Conservation (phyloP, 2,888 invertebrate species). For the Rutpela maculata region DNA sequence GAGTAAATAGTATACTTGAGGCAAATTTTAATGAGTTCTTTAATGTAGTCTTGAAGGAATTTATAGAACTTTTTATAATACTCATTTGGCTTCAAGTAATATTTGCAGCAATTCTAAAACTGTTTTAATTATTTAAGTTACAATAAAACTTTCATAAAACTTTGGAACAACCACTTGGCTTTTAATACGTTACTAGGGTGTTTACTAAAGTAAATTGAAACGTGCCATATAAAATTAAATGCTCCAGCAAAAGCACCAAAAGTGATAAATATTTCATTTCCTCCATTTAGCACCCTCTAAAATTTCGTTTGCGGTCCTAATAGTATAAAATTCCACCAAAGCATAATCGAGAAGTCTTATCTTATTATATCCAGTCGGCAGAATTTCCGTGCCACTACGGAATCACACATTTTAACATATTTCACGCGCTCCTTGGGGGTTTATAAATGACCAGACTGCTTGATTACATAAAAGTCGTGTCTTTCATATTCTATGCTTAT, state of each 20-base stretch:
- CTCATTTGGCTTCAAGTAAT: no score
- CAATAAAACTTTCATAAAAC: no score
- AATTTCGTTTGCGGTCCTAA: not conserved
- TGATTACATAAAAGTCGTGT: slow-evolving; percentile 18
- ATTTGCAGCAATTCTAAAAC: no score
- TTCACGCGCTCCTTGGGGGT: not conserved
- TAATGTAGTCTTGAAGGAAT: no score
- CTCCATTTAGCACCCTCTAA: not conserved
- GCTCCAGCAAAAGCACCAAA: not conserved
- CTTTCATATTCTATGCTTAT: slow-evolving; percentile 14
- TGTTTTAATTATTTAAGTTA: no score
- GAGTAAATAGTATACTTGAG: no score
- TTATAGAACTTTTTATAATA: no score
- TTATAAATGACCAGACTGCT: slow-evolving; percentile 24
- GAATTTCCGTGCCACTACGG: slow-evolving; percentile 6
- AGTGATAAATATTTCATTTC: not conserved
- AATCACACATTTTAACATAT: slow-evolving; percentile 21
- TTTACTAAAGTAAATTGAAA: no score
- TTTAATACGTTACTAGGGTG: no score
- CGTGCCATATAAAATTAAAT: not conserved
- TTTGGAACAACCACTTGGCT: no score
- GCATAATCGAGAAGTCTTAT: not conserved
- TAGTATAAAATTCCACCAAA: slow-evolving; percentile 1
- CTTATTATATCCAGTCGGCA: slow-evolving; percentile 4
- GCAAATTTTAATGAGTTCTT: no score